Evolutionary conservation across 2,888 invertebrate species (phyloP).

Genomic region (Malthinus seriepunctatus): DNA sequence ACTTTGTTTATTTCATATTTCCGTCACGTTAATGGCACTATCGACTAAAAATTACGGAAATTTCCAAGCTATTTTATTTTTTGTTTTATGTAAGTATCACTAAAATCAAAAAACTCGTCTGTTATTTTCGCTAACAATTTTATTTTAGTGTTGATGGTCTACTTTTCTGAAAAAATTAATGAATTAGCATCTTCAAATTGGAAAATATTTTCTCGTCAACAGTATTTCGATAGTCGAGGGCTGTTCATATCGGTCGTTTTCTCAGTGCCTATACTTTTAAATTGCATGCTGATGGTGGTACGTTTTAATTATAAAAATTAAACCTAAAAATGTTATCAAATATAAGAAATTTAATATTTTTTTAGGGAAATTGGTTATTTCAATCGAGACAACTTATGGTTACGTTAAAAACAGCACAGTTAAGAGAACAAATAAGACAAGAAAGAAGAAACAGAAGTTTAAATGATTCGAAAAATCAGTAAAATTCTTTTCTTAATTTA

Average conservation of each 20-base stretch:
- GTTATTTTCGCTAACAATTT: background rate
- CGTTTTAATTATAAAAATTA: constrained; percentile 55
- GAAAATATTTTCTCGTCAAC: constrained; percentile 85
- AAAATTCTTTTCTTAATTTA: no score
- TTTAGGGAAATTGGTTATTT: constrained; percentile 87
- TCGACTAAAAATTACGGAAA: constrained; percentile 85
- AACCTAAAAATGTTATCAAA: no score
- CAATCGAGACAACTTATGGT: constrained; percentile 88
- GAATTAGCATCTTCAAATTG: constrained; percentile 87
- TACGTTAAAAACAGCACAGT: constrained; percentile 79
- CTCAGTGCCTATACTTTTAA: constrained; percentile 89
- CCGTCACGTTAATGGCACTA: constrained; percentile 76
- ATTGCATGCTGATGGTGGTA: constrained; percentile 94
- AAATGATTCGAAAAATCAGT: background rate
- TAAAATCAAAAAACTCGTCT: no score
- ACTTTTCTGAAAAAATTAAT: constrained; percentile 89
- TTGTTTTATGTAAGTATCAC: constrained; percentile 74
- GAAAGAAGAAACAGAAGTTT: constrained; percentile 11
- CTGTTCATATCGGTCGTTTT: constrained; percentile 92
- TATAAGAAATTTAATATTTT: constrained; percentile 35
- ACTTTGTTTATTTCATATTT: constrained; percentile 73
- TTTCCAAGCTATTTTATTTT: constrained; percentile 82
- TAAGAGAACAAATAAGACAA: constrained; percentile 68
- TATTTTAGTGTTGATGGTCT: constrained; percentile 78
- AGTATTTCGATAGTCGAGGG: constrained; percentile 93